phyloP scores from a whole-genome alignment of 2,113 vertebrate species.

The Thalassoma bifasciatum region DNA sequence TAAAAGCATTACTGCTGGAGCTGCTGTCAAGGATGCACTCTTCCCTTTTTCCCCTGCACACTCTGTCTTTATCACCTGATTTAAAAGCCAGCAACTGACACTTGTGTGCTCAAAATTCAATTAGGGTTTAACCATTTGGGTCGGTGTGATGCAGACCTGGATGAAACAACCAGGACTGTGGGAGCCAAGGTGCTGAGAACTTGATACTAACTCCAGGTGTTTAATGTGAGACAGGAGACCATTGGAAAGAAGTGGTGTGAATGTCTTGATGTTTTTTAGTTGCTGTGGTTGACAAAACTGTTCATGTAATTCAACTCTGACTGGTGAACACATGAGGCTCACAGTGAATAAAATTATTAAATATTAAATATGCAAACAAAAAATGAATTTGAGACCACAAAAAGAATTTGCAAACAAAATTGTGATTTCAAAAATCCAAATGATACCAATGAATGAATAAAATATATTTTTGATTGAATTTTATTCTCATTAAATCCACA shows the following conservation, averaged over 20 bases:
- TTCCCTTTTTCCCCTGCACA: neutral
- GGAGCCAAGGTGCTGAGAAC: too few species aligned
- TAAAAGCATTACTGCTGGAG: neutral
- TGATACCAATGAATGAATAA: too few species aligned
- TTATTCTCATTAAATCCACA: too few species aligned
- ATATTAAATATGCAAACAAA: neutral
- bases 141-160: neutral
- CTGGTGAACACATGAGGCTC: slow-evolving; percentile 32
- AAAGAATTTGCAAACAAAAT: too few species aligned
- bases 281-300: neutral
- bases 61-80: neutral
- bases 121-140: neutral
- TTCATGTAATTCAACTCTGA: too few species aligned
- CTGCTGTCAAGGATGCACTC: neutral
- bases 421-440: too few species aligned
- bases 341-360: neutral
- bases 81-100: neutral
- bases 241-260: neutral
- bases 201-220: too few species aligned
- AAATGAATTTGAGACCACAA: too few species aligned
- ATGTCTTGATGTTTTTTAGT: neutral
- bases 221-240: slow-evolving; percentile 9
- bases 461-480: too few species aligned
- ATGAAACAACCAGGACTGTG: neutral
- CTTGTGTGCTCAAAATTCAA: neutral